Conservation (phyloP, 2,113 vertebrate species). For the Pachycephala philippinensis region DNA sequence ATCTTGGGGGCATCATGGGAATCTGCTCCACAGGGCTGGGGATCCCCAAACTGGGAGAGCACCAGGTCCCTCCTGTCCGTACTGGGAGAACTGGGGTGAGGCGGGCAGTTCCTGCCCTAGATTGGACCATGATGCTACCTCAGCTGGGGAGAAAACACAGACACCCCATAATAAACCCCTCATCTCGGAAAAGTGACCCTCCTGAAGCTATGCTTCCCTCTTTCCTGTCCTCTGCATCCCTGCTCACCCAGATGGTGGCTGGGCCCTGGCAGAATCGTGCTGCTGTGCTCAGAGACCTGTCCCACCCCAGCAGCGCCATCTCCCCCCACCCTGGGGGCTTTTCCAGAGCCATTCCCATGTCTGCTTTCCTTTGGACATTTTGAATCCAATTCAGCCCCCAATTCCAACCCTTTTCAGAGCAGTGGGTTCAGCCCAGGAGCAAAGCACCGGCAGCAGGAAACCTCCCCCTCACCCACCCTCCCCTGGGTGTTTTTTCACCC, state of each 20-base stretch:
- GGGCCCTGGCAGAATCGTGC: rapidly evolving
- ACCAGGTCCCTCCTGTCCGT: rapidly evolving
- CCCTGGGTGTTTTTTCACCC: neutral
- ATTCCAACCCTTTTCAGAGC: neutral
- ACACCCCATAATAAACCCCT: rapidly evolving
- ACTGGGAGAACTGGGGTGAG: neutral
- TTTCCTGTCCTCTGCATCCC: too few relatives aligned
- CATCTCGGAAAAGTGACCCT: neutral
- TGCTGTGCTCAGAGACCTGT: rapidly evolving
- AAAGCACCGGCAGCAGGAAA: neutral
- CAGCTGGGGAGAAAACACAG: neutral
- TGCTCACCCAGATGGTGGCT: rapidly evolving
- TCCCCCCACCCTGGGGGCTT: neutral
- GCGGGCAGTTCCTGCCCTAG: neutral
- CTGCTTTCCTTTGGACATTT: neutral
- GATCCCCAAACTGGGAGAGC: neutral
- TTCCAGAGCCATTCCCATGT: neutral
- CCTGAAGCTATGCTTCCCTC: rapidly evolving
- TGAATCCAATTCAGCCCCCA: neutral
- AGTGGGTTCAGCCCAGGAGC: neutral
- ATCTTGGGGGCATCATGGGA: rapidly evolving
- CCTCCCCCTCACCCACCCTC: neutral
- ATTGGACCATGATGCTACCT: rapidly evolving
- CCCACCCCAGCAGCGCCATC: neutral
- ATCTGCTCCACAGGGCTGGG: neutral